These are phyloP conservation scores for Erinaceus europaeus DNA, from an alignment of 2,113 vertebrate species.

Conservation along the genomic window DNA sequence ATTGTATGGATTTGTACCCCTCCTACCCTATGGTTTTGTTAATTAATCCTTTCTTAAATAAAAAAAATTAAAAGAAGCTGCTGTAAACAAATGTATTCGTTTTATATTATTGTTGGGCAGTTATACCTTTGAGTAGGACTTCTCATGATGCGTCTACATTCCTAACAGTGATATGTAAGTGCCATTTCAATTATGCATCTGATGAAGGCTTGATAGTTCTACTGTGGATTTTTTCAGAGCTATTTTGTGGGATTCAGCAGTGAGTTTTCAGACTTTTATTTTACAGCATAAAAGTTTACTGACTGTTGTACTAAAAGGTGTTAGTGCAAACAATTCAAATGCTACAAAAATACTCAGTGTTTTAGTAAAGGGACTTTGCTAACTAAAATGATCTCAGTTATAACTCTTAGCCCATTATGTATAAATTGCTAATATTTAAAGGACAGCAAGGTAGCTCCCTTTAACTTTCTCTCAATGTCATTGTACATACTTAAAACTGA, in stretches of 20 bases:
- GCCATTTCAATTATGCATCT: background rate
- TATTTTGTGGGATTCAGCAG: background rate
- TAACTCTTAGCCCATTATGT: background rate
- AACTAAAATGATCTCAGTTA: background rate
- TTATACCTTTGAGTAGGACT: background rate
- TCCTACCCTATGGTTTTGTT: no score
- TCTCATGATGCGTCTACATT: background rate
- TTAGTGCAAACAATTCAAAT: background rate
- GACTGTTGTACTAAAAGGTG: background rate
- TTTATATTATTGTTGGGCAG: background rate
- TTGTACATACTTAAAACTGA: slow-evolving; percentile 1
- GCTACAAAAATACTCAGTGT: background rate
- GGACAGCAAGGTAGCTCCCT: background rate
- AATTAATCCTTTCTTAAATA: no score
- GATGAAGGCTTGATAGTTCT: background rate
- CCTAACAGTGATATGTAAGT: background rate
- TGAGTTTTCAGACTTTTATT: background rate
- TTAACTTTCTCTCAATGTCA: background rate
- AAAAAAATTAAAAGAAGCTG: background rate
- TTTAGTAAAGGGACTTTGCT: background rate
- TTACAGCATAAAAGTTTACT: background rate
- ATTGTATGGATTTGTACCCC: no score
- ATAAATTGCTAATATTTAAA: background rate
- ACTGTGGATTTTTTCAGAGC: background rate
- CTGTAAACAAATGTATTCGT: background rate